phyloP scores from a whole-genome alignment of 2,113 vertebrate species.

The Chaenocephalus aceratus region DNA sequence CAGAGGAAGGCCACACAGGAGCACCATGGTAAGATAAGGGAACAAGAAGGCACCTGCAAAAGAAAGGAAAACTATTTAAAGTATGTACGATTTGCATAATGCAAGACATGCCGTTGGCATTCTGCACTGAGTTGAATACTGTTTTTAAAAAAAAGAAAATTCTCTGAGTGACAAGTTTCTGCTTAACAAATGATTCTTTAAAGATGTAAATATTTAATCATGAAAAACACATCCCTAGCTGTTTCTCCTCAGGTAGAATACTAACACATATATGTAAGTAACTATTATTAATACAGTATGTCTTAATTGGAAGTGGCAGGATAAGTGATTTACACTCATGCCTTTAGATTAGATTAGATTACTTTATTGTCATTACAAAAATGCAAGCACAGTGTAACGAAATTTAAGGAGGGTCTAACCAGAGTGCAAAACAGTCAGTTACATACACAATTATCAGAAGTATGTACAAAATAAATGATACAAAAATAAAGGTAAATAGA shows the following conservation, averaged over 20 bases:
- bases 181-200: neutral
- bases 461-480: no score
- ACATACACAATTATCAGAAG: no score
- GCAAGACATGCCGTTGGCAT: no score
- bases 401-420: no score
- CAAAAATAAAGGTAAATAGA: no score
- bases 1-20: slow-evolving; percentile 83
- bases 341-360: neutral
- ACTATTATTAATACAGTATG: neutral
- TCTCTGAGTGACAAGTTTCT: neutral
- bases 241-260: neutral
- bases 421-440: no score
- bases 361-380: no score
- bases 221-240: neutral
- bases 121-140: neutral
- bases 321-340: neutral
- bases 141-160: neutral
- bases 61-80: neutral
- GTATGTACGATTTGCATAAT: accelerated
- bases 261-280: neutral
- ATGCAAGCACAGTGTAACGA: no score
- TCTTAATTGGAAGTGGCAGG: neutral
- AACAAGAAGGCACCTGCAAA: slow-evolving; percentile 81
- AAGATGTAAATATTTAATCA: neutral
- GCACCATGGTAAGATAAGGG: slow-evolving; percentile 82